Base-by-base conservation (phyloP, 2,113 vertebrate genomes). In the Rhineura floridana region DNA sequence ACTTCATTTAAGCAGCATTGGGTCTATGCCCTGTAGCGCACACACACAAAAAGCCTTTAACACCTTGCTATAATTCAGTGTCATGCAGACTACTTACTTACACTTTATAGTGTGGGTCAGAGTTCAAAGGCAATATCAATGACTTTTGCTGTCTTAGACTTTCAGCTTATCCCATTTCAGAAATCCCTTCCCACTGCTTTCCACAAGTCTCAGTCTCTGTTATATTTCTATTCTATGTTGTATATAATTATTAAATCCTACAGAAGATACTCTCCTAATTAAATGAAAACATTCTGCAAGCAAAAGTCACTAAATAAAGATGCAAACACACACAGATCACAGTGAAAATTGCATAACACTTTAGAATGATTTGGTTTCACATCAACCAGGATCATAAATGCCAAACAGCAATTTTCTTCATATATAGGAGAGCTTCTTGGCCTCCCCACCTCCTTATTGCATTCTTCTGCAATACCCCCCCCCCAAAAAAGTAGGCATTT, bases 101-200 rank as follows among this genome's bases (percentile, higher is more conserved):
- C 52, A 75, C 67, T 90, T 84, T 36, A 69, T 87, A 88, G 19
- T 3, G 50, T 81, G 62, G 77, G 25, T 92, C 36, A 89, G 44
- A 69, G 78, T 25, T 85, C 65, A 90, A 59, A 72, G 80, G n/a
- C 63, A 89, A 80, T 36, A 87, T 0, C 78, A 1, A 52, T 88
- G 11, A 33, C 65, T 21, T 91, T 65, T 52, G 12, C 72, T 89
- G 69, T 59, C 36, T 88, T n/a, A 30, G 23, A 42, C 36, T 81
- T 21, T n/a, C 2, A 3, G 11, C 10, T 48, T n/a, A 11, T 52
- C 30, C 12, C 48, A 33, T 21, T 28, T 76, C 83, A 25, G 8
- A 92, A 91, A 75, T 7, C 2, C 21, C 33, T 59, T 81, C 17
- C 10, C 9, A 36, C 39, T 30, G 12, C 33, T 55, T 73, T 55